Evolutionary conservation across 2,888 invertebrate species (phyloP), one percentile per base, ranked within the genome.

Genomic region (Melolontha melolontha): DNA sequence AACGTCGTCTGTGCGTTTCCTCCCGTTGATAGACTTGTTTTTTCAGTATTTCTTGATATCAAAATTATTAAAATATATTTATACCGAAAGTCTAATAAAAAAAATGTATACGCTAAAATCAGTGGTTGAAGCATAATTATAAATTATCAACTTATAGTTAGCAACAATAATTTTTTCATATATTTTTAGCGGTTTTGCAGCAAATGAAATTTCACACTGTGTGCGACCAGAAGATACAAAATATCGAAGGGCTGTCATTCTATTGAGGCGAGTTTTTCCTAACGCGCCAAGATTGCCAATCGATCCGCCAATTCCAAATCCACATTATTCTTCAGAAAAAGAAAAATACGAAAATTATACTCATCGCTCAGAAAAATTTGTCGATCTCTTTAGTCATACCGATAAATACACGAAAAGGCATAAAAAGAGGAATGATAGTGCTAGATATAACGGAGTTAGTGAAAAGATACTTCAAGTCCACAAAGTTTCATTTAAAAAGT

Each of bases 181-280:
- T 41, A 16, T 64, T 57, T 82, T 82, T 76, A 86, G 86, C 80
- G 86, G 85, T 12, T 86, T 83, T 81, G 86, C 87, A 62, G 87
- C 87, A 12, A 84, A 87, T 79, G 83, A 83, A 66, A 85, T 87
- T 11, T 86, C 87, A 10, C 87, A 86, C 72, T 86, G 86, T 76
- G 82, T 87, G 16, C 79, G 86, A 70, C 86, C 86, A 22, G 83
- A 86, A 75, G 86, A 86, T 76, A 83, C 85, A 29, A 80, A 81
- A n/a, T 75, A 79, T 50, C 78, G 86, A 66, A 78, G 87, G 72
- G 85, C 86, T 47, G 87, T 86, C 14, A 85, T 87, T 64, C 83
- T 86, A 70, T 73, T 87, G n/a, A 78, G 86, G 34, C 75, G 79
- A 68, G 79, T 79, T 14, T 73, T 77, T 52, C 76, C 78, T 10